Evolutionary conservation across 2,113 vertebrate genomes (phyloP), one percentile per base, ranked within the genome.

Genomic region (Ariopsis seemanni): DNA sequence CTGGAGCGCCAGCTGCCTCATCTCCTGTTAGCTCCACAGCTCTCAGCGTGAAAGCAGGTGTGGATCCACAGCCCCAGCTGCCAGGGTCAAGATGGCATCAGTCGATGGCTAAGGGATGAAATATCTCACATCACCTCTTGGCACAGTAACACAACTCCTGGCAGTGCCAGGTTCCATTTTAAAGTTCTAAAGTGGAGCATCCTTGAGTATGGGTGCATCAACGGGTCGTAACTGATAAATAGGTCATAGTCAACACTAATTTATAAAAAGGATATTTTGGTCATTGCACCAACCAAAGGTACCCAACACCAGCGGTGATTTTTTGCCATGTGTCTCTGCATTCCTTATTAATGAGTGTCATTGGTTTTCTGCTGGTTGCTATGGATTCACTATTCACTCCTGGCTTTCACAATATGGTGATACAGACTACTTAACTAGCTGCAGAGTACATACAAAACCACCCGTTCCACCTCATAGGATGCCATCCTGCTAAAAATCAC

Each of bases 1-100:
- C 85, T 71, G 27, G 75, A 88, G 83, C 69, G 50, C 83, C 87
- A 85, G 65, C 63, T 88, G 83, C 62, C 75, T 71, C 62, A 0
- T 30, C 65, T 79, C 63, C 78, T 17, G 7, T 53, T 20, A 30
- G 55, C 15, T 27, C 62, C 69, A 48, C n/a, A 67, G 75, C 69
- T 85, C 77, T 65, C 62, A 57, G 60, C 18, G 7, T 34, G 77
- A 81, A 57, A 69, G 77, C 77, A 86, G 77, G 77, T 81, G 20
- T 58, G 30, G 48, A n/a, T 77, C 42, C 22, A 57, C 20, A 65
- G 27, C 50, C 63, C 63, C 52, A 86, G 83, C 83, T 83, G 78
- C 60, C 48, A 67, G 57, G 71, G 80, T 79, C 42, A 58, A 25
- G 74, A 30, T 67, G 69, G 57, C 50, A 17, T 27, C 53, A 53